Evolutionary conservation across 2,888 invertebrate genomes (phyloP).

Genomic region (Apantesis nais): DNA sequence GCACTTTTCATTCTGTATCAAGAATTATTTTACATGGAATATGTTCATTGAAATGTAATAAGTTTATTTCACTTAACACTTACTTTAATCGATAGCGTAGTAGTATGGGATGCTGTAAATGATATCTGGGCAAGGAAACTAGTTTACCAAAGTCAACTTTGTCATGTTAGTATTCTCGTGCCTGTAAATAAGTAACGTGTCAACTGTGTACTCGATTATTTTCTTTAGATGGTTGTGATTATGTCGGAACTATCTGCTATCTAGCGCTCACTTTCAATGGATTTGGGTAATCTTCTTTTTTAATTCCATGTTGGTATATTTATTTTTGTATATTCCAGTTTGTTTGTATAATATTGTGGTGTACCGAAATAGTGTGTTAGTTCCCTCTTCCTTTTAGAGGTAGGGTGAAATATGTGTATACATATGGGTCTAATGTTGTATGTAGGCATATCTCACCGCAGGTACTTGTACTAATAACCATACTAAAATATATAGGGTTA

Average conservation of each 20-base stretch:
- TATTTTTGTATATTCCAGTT: constrained; percentile 44
- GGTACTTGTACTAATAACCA: constrained; percentile 25
- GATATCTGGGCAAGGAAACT: constrained; percentile 2
- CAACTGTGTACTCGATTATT: constrained; percentile 23
- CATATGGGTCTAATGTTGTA: constrained; percentile 22
- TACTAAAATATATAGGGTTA: constrained; percentile 31
- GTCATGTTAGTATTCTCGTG: constrained; percentile 25
- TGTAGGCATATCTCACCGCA: constrained; percentile 23
- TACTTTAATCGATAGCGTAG: not conserved
- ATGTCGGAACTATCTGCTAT: constrained; percentile 16
- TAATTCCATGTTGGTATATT: constrained; percentile 38
- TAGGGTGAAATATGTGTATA: constrained; percentile 21
- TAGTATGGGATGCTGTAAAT: not conserved
- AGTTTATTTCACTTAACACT: not conserved
- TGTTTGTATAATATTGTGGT: constrained; percentile 36
- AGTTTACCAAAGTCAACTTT: constrained; percentile 19
- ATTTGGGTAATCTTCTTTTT: constrained; percentile 31
- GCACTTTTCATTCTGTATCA: not conserved
- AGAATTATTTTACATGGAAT: not conserved
- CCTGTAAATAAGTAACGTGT: constrained; percentile 4
- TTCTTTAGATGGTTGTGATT: constrained; percentile 28
- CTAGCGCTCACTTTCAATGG: constrained; percentile 18
- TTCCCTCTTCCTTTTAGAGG: constrained; percentile 8
- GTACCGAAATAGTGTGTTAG: constrained; percentile 29
- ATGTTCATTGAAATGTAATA: not conserved